phyloP scores from a whole-genome alignment of 2,113 vertebrate genomes.

The Aythya baeri region DNA sequence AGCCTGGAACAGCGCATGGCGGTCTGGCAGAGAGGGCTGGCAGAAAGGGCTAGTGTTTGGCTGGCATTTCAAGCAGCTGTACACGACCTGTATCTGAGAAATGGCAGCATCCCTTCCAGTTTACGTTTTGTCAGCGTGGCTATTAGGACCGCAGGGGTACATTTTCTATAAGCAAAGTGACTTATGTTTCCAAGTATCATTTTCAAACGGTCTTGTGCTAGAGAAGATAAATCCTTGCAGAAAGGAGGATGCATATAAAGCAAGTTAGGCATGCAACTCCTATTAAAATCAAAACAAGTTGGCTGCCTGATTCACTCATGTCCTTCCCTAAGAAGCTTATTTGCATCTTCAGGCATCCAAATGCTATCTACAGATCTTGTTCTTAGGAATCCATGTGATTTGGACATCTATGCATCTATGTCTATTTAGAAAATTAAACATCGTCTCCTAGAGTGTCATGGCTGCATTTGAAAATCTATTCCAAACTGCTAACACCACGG shows the following conservation, averaged over 20 bases:
- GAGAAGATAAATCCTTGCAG: not conserved
- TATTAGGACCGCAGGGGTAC: not conserved
- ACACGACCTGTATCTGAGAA: not conserved
- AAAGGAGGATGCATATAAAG: not conserved
- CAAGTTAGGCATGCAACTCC: not conserved
- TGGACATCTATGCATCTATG: not conserved
- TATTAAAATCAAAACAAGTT: not conserved
- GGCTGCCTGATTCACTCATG: not conserved
- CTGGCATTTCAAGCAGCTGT: not conserved
- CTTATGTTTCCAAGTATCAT: not conserved
- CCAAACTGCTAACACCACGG: not conserved
- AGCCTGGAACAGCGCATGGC: not conserved
- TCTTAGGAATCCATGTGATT: not conserved
- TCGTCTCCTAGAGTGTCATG: not conserved
- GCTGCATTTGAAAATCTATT: slow-evolving; percentile 21
- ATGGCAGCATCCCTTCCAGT: not conserved
- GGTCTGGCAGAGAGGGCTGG: not conserved
- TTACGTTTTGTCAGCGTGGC: accelerated
- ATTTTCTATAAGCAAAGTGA: not conserved
- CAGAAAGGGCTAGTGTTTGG: not conserved
- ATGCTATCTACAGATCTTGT: not conserved
- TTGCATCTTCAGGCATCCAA: not conserved
- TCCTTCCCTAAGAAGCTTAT: not conserved
- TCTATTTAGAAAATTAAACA: slow-evolving; percentile 11
- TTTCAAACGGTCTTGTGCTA: not conserved